Percentiles rank a stretch among this genome's conserved stretches.
Conservation (phyloP, 2,888 invertebrate genomes). For the Agrotis exclamationis region DNA sequence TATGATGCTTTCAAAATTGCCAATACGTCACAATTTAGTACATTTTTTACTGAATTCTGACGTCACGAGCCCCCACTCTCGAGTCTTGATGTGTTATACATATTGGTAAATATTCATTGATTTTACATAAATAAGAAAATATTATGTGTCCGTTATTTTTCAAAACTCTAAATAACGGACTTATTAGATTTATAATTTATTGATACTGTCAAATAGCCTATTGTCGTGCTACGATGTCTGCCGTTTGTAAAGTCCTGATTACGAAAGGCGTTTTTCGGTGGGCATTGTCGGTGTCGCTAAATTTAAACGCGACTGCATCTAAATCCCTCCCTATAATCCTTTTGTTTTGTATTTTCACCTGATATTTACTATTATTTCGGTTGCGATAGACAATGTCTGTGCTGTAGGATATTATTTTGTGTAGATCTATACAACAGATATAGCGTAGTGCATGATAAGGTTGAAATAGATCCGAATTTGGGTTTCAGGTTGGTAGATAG, state of each 20-base stretch:
- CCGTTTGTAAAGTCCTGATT: constrained; percentile 42
- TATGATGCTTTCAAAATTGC: no score
- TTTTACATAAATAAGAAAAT: no score
- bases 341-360: constrained; percentile 60
- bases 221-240: constrained; percentile 17
- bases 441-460: background rate
- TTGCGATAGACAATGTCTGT: constrained; percentile 40
- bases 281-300: constrained; percentile 57
- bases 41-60: no score
- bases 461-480: background rate
- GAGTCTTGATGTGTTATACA: no score
- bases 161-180: no score
- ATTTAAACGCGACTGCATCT: constrained; percentile 55
- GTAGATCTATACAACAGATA: background rate
- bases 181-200: no score
- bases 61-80: no score
- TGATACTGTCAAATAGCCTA: no score
- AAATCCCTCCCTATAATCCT: constrained; percentile 61
- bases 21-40: no score
- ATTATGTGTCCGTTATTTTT: no score
- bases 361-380: constrained; percentile 37
- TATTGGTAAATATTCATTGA: no score
- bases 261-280: constrained; percentile 64
- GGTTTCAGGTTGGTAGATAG: background rate
- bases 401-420: constrained; percentile 13